Conservation (phyloP, 2,888 invertebrate species). For the Barypeithes pellucidus region DNA sequence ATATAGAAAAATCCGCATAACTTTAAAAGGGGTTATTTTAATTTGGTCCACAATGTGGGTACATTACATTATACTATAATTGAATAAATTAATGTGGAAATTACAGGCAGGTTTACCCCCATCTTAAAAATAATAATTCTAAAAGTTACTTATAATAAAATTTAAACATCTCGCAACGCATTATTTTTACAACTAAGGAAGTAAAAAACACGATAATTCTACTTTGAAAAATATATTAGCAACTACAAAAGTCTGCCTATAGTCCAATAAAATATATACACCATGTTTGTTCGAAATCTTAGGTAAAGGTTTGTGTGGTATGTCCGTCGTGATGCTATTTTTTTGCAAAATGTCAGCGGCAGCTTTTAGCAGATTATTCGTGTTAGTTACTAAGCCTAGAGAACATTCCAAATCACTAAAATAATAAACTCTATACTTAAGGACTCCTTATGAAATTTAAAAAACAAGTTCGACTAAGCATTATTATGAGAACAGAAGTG, state of each 20-base stretch:
- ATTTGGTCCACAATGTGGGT: not conserved
- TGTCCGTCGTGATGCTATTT: not conserved
- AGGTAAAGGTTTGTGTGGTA: conserved; percentile 2
- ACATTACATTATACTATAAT: conserved; percentile 12
- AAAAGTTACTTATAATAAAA: conserved; percentile 25
- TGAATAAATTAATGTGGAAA: conserved; percentile 26
- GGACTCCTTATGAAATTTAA: not conserved
- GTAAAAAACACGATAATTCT: conserved; percentile 38
- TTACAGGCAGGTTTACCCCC: conserved; percentile 20
- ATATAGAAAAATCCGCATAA: too few species aligned
- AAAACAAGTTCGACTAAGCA: not conserved
- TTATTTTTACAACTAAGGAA: conserved; percentile 34
- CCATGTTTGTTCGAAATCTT: conserved; percentile 8
- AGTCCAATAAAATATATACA: conserved; percentile 5
- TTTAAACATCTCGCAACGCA: conserved; percentile 42
- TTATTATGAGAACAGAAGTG: too few species aligned
- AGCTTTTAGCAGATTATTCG: conserved; percentile 32
- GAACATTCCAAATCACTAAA: conserved; percentile 49
- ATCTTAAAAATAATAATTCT: conserved; percentile 22
- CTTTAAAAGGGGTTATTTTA: too few species aligned
- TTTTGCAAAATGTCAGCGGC: not conserved
- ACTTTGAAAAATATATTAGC: conserved; percentile 22
- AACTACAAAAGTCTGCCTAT: conserved; percentile 11
- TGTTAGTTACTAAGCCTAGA: conserved; percentile 38
- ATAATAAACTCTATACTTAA: not conserved